phyloP scores from a whole-genome alignment of 2,888 invertebrate species.

The Tetanocera ferruginea region DNA sequence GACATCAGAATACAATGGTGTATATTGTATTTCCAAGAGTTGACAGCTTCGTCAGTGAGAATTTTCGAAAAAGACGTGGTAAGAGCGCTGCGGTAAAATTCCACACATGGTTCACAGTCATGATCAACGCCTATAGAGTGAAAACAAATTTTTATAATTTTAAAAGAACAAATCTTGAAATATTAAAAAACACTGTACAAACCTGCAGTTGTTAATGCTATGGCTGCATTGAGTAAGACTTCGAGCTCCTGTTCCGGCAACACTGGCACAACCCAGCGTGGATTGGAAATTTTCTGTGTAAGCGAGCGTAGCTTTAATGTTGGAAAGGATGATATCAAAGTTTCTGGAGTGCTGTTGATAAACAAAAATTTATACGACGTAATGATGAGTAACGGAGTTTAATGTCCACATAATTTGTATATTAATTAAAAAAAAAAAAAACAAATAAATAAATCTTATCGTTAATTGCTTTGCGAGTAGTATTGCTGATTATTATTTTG shows the following conservation, averaged over 20 bases:
- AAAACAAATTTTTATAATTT: constrained; percentile 12
- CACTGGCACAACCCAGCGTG: constrained; percentile 97
- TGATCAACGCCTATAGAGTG: constrained; percentile 81
- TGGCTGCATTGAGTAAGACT: constrained; percentile 89
- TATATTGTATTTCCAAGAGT: constrained; percentile 97
- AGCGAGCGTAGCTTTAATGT: constrained; percentile 86
- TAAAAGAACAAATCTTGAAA: not conserved
- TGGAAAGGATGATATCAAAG: constrained; percentile 77
- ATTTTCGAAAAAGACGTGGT: constrained; percentile 96
- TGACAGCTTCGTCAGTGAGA: constrained; percentile 96
- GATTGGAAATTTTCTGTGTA: constrained; percentile 96
- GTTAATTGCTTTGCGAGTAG: constrained; percentile 19
- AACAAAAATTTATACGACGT: constrained; percentile 37
- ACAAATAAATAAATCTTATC: constrained; percentile 28
- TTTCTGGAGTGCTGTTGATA: constrained; percentile 64
- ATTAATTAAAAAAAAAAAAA: constrained; percentile 13
- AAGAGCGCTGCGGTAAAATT: constrained; percentile 94
- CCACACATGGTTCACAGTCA: constrained; percentile 89
- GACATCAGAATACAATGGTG: constrained; percentile 95
- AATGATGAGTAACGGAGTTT: not conserved
- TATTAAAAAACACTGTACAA: constrained; percentile 49
- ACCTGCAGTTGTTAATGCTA: constrained; percentile 89
- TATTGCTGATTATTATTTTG: no score
- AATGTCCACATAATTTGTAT: not conserved
- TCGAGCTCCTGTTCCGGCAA: constrained; percentile 96